phyloP scores from a whole-genome alignment of 1,140 invertebrate species.

The Pseudomyrmex concolor region DNA sequence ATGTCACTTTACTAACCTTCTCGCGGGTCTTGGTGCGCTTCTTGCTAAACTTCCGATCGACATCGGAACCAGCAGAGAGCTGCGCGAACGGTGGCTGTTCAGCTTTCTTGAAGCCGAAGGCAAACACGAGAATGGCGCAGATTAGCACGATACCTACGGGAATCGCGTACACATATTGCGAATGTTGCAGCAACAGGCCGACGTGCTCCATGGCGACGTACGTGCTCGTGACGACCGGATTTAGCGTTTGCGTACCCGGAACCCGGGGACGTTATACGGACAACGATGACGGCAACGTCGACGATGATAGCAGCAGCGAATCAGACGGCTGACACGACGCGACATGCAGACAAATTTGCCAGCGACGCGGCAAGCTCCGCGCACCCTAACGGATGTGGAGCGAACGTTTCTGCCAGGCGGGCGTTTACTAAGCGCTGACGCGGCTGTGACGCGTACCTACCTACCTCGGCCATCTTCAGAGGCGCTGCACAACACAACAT shows the following conservation, averaged over 20 bases:
- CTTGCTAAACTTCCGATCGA: slow-evolving; percentile 88
- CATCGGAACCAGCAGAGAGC: slow-evolving; percentile 85
- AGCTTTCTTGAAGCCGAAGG: slow-evolving; percentile 90
- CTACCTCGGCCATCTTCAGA: slow-evolving; percentile 60
- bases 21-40: slow-evolving; percentile 89
- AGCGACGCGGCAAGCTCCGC: slow-evolving; percentile 57
- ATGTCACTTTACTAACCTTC: slow-evolving; percentile 86
- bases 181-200: slow-evolving; percentile 81
- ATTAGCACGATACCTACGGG: slow-evolving; percentile 89
- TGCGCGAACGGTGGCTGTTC: slow-evolving; percentile 90
- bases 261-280: slow-evolving; percentile 26
- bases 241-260: not conserved
- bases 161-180: slow-evolving; percentile 82
- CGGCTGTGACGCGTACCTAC: slow-evolving; percentile 74
- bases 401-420: slow-evolving; percentile 73
- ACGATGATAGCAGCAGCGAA: slow-evolving; percentile 63
- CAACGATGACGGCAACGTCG: slow-evolving; percentile 58
- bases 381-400: slow-evolving; percentile 55
- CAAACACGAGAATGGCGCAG: slow-evolving; percentile 88
- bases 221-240: not conserved
- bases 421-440: slow-evolving; percentile 76
- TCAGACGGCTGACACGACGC: slow-evolving; percentile 57
- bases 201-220: slow-evolving; percentile 75
- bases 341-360: slow-evolving; percentile 47
- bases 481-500: not conserved